These are phyloP conservation scores for Chironex yamaguchii DNA, from an alignment of 30 jellyfish, hydroid and myxozoan species.

Conservation along the genomic window DNA sequence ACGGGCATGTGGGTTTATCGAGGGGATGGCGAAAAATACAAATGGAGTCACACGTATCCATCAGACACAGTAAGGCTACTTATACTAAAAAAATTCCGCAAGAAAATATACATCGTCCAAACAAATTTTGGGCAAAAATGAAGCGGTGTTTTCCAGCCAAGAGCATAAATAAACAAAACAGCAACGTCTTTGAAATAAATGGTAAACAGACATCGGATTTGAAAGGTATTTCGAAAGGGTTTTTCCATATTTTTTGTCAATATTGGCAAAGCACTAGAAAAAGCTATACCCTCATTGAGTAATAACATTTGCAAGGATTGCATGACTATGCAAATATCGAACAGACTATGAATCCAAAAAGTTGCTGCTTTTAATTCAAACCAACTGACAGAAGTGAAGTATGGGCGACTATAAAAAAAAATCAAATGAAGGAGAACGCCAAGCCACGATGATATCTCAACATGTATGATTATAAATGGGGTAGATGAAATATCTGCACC, in stretches of 20 bases:
- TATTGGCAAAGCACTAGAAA: conserved; percentile 57
- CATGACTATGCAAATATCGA: conserved; percentile 43
- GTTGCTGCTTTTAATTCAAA: conserved; percentile 39
- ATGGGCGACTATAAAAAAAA: conserved; percentile 24
- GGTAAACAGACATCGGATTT: conserved; percentile 58
- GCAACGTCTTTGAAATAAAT: conserved; percentile 27
- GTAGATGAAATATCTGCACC: conserved; percentile 57
- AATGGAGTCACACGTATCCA: too few species aligned
- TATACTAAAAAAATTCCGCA: conserved; percentile 1
- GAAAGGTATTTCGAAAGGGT: conserved; percentile 31
- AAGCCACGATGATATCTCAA: conserved; percentile 48
- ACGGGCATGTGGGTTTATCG: too few species aligned
- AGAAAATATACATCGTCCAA: conserved; percentile 37
- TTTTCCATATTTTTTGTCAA: conserved; percentile 41
- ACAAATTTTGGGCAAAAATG: conserved; percentile 24
- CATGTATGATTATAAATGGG: conserved; percentile 57
- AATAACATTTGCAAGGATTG: conserved; percentile 30
- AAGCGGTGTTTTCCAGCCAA: conserved; percentile 41
- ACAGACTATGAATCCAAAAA: conserved; percentile 22
- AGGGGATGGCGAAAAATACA: too few species aligned
- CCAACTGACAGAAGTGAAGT: conserved; percentile 35
- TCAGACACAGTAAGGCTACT: too few species aligned
- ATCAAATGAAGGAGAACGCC: conserved; percentile 42
- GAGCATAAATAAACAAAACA: conserved; percentile 39
- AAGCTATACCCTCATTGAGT: conserved; percentile 41